Evolutionary conservation across 2,888 invertebrate species (phyloP).

Genomic region (Crioceris asparagi): DNA sequence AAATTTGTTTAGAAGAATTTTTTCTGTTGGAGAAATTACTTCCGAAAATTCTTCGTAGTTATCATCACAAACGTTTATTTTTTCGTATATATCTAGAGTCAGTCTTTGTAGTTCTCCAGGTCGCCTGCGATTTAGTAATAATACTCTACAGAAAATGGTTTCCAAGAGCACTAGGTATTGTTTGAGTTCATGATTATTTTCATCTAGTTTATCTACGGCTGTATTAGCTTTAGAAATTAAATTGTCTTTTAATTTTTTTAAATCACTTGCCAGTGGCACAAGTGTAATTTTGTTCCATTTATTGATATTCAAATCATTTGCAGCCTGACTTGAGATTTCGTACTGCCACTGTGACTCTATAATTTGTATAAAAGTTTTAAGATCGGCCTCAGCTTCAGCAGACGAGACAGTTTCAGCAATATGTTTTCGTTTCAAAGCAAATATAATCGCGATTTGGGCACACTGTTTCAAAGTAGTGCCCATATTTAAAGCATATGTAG

Average conservation of each 20-base stretch:
- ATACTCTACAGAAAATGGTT: slow-evolving; percentile 19
- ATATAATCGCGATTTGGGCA: no score
- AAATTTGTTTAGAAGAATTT: slow-evolving; percentile 10
- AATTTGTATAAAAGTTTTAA: no score
- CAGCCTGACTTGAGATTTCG: slow-evolving; percentile 12
- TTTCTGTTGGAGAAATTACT: slow-evolving; percentile 8
- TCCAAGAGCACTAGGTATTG: slow-evolving; percentile 15
- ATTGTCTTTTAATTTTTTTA: no score
- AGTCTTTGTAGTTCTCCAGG: slow-evolving; percentile 21
- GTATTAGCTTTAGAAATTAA: no score
- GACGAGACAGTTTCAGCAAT: no score
- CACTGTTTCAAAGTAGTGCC: no score
- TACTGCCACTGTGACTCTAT: no score
- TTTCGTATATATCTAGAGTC: slow-evolving; percentile 7
- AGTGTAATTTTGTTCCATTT: slow-evolving; percentile 18
- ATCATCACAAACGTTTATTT: slow-evolving; percentile 1
- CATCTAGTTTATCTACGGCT: no score
- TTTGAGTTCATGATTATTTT: slow-evolving; percentile 12
- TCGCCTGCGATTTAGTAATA: slow-evolving; percentile 20
- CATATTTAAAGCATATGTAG: no score
- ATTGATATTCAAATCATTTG: slow-evolving; percentile 13
- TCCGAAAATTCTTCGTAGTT: slow-evolving; percentile 14
- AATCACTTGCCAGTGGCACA: slow-evolving; percentile 17
- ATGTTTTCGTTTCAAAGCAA: no score
- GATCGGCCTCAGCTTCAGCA: no score